Evolutionary conservation across 2,888 invertebrate genomes (phyloP).

Genomic region (Pristionchus japonicus): DNA sequence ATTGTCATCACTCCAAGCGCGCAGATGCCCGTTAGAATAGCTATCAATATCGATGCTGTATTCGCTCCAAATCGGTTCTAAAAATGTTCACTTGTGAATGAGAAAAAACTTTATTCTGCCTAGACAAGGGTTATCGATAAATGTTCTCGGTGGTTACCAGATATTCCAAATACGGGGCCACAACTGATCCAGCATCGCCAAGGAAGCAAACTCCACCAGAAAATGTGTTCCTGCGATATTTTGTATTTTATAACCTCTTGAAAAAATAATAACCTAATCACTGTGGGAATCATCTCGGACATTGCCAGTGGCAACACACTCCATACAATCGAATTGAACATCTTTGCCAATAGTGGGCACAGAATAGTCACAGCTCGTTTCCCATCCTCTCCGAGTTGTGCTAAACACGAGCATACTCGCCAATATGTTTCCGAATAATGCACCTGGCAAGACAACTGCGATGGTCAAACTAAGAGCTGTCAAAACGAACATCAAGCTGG

Average conservation of each 20-base stretch:
- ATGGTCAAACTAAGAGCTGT: background rate
- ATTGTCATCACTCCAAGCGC: conserved; percentile 22
- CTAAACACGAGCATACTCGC: too few species aligned
- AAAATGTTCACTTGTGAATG: background rate
- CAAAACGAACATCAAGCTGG: conserved; percentile 32
- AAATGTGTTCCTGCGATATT: conserved; percentile 63
- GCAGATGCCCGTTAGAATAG: background rate
- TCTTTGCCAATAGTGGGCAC: conserved; percentile 69
- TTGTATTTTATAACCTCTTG: background rate
- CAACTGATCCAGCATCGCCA: conserved; percentile 71
- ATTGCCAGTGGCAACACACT: conserved; percentile 66
- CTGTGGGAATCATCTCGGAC: conserved; percentile 60
- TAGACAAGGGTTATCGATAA: too few species aligned
- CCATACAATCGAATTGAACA: conserved; percentile 70
- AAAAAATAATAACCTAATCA: conserved; percentile 27
- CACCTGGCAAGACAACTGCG: conserved; percentile 1
- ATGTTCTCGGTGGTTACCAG: conserved; percentile 53
- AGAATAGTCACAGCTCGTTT: conserved; percentile 51
- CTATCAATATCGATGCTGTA: conserved; percentile 1
- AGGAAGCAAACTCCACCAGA: conserved; percentile 66
- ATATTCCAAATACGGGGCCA: conserved; percentile 70
- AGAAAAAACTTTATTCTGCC: background rate
- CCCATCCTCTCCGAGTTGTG: background rate
- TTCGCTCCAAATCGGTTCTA: conserved; percentile 17
- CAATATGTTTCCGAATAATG: background rate